Evolutionary conservation across 2,888 invertebrate genomes (phyloP), one percentile per base, ranked within the genome.

Genomic region (Napeogenes inachia): DNA sequence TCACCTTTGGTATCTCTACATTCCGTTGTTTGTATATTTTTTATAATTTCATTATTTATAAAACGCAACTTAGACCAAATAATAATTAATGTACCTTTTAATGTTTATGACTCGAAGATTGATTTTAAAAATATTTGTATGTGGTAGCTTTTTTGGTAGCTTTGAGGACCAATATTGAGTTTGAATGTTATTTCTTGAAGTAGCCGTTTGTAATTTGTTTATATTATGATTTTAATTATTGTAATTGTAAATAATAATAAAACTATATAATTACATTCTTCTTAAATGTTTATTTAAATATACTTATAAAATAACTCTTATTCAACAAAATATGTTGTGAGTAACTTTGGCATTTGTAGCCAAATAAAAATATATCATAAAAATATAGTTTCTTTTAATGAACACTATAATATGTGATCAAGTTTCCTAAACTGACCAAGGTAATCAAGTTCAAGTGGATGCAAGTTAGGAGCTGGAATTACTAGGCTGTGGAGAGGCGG

Each of bases 401-500:
- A 47, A 57, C 45, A 45, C 54, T 57, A 13, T 8, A 35, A 30
- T 30, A 42, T 33, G 33, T 13, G 46, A 42, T 35, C 50, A 12
- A 56, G 8, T 68, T 81, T 82, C 84, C 81, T 91, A 82, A 93
- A 96, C 79, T 94, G 94, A 70, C 91, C 84, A 62, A 99, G 86
- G 92, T 96, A 98, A 81, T 99, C 98, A 60, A 91, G 81, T 91
- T 99, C 99, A 45, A 99, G 84, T 10, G 98, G 97, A 92, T 99
- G 99, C 81, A 98, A 89, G 64, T 88, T 84, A 70, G 94, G 92
- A 50, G 96, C 96, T 65, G 96, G 94, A 75, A 99, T 94, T 60
- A 99, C 94, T 54, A 99, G 91, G 54, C 98, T 99, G 88, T 99
- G 99, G 54, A 99, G 92, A 1, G 99, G 99, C 46, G 92, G 91